Percentiles rank a stretch among this genome's conserved stretches.
These are phyloP conservation scores for Thermophis baileyi DNA, from an alignment of 2,113 vertebrate species.

Conservation along the genomic window DNA sequence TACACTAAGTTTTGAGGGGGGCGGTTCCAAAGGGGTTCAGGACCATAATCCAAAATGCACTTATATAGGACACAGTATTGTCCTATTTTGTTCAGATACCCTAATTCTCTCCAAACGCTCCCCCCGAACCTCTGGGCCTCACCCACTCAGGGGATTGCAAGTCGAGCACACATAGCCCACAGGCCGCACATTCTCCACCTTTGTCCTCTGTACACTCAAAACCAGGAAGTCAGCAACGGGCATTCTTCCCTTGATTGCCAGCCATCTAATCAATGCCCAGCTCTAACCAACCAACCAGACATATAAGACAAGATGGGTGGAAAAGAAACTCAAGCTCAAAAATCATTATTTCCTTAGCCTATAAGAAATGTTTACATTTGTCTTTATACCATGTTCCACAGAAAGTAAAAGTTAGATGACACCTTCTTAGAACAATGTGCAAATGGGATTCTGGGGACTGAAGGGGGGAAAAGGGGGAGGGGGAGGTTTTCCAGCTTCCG, in stretches of 20 bases:
- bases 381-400: background rate
- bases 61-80: background rate
- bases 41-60: background rate
- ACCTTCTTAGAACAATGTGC: background rate
- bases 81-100: background rate
- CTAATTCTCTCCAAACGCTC: background rate
- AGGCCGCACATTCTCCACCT: background rate
- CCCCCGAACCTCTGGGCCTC: background rate
- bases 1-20: background rate
- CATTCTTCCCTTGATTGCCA: background rate
- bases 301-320: background rate
- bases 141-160: background rate
- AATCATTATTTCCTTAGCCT: background rate
- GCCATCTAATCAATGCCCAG: background rate
- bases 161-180: background rate
- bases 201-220: background rate
- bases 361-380: background rate
- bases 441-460: background rate
- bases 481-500: background rate
- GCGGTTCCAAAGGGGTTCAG: background rate
- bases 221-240: background rate
- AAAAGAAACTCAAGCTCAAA: background rate
- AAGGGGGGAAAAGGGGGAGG: background rate
- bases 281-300: background rate
- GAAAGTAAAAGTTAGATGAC: background rate